Base-by-base conservation (phyloP, 2,797 vertebrate species). In the Eospalax fontanierii region DNA sequence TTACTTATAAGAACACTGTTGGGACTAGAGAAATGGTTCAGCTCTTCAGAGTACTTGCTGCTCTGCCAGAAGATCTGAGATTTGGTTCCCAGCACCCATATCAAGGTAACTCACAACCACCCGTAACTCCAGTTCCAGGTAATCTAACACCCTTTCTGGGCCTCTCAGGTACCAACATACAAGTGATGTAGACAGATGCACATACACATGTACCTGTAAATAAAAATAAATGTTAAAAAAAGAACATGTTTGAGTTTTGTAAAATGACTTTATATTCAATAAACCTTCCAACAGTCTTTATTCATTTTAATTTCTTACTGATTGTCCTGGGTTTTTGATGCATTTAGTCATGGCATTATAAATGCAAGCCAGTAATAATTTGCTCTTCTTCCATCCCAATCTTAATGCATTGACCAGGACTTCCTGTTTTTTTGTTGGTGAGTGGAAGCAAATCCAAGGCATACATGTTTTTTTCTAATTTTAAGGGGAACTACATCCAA, bases 361-460 rank as follows among this genome's bases (percentile, higher is more conserved):
- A 66, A 14, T 28, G 9, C 6, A 91, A 71, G 78, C 54, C 80
- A 33, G 9, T 70, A 57, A 28, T 43, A 70, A 54, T 75, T 74
- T 81, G 30, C 7, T 75, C 68, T 95, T 78, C 74, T 95, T 95
- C 81, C 68, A 90, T 93, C 74, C 70, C 85, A 28, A 6, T 63
- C 46, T 91, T 82, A 57, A n/a, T 70, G 61, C n/a, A 14, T 2
- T 70, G 30, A 70, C 65, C 86, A 93, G 86, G 57, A 93, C 24
- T 87, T 94, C 93, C 68, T 93, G 65, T 54, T 22, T 57, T 50
- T 84, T 70, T 84, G 26, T n/a, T 66, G 24, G 94, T 66, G 46
- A 54, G 28, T 46, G 8, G 30, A 63, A 75, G 21, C 54, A 26
- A 38, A 35, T 66, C 9, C 14, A 68, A 38, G 7, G 43, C 19